Evolutionary conservation across 2,113 vertebrate genomes (phyloP).

Genomic region (Setophaga kirtlandii): DNA sequence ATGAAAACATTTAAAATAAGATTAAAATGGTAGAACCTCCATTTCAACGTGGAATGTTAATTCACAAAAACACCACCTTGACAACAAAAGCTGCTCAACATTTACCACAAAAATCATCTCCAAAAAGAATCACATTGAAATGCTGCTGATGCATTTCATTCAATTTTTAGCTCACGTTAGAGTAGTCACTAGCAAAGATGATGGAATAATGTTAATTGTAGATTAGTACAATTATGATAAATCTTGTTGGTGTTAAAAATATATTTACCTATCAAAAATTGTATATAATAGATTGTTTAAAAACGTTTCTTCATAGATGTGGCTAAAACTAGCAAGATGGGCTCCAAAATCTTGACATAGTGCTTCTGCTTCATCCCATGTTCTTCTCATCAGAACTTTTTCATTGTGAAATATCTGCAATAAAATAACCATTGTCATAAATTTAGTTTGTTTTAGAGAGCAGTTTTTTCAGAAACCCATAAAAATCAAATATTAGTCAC

Average conservation of each 20-base stretch:
- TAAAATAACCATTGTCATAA: not conserved
- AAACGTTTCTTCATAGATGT: constrained; percentile 88
- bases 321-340: constrained; percentile 90
- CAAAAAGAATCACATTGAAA: not conserved
- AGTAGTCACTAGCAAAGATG: not conserved
- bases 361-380: constrained; percentile 90
- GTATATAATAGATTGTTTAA: constrained; percentile 83
- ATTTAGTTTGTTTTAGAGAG: not conserved
- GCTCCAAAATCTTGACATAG: constrained; percentile 91
- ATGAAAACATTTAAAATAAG: not conserved
- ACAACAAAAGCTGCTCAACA: not conserved
- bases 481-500: not conserved
- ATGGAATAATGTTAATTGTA: not conserved
- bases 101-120: not conserved
- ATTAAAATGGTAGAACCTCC: not conserved
- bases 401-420: constrained; percentile 92
- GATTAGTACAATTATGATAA: not conserved
- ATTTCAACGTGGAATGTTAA: not conserved
- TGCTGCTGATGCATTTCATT: not conserved
- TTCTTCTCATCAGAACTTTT: constrained; percentile 90
- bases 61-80: not conserved
- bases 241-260: not conserved
- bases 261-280: constrained; percentile 88
- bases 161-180: not conserved
- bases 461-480: not conserved